Percentiles rank a stretch among this genome's conserved stretches.
These are phyloP conservation scores for Ectropis grisescens DNA, from an alignment of 1,140 invertebrate species.

Conservation along the genomic window DNA sequence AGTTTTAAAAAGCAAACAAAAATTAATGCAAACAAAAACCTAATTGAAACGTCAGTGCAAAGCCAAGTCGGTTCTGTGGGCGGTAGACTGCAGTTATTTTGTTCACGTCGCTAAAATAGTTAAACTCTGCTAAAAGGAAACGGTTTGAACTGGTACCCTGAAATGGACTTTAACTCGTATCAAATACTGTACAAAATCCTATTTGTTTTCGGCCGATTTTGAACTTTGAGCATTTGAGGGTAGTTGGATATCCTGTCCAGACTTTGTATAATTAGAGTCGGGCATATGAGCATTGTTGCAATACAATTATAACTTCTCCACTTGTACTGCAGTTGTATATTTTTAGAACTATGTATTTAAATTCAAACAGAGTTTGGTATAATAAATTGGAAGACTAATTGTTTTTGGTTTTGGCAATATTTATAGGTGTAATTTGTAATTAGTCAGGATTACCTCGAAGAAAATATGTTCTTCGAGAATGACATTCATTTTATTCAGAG, in stretches of 20 bases:
- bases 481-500: too few species aligned
- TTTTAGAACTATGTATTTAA: too few species aligned
- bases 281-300: slow-evolving; percentile 12
- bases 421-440: too few species aligned
- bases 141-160: slow-evolving; percentile 22
- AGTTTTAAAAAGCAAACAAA: neutral
- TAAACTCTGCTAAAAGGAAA: too few species aligned
- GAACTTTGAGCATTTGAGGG: slow-evolving; percentile 15
- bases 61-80: slow-evolving; percentile 34
- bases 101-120: slow-evolving; percentile 38
- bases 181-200: slow-evolving; percentile 11
- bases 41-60: slow-evolving; percentile 50
- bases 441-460: too few species aligned
- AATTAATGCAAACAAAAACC: slow-evolving; percentile 16
- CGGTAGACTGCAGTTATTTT: slow-evolving; percentile 42
- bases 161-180: slow-evolving; percentile 17
- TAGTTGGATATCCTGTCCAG: slow-evolving; percentile 26
- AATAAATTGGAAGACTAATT: too few species aligned
- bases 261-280: slow-evolving; percentile 43
- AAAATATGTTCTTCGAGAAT: too few species aligned
- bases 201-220: slow-evolving; percentile 7
- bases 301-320: slow-evolving; percentile 28
- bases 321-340: too few species aligned
- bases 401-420: too few species aligned
- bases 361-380: too few species aligned